Evolutionary conservation across 2,113 vertebrate genomes (phyloP).

Genomic region (Rhinoptilus africanus): DNA sequence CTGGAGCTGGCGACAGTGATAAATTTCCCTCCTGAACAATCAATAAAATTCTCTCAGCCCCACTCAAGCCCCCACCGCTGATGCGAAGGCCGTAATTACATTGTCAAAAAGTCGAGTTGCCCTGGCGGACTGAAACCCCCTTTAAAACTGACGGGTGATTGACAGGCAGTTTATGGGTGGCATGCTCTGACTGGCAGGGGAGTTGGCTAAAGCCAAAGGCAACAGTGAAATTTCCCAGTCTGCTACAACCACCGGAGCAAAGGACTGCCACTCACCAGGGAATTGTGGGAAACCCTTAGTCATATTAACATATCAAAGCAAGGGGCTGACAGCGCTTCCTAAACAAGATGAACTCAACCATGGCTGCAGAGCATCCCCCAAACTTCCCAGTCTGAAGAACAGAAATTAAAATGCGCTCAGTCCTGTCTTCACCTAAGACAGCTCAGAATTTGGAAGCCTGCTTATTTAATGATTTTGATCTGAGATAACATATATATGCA

Average conservation of each 20-base stretch:
- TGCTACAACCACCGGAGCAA: constrained; percentile 69
- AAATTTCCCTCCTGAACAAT: constrained; percentile 92
- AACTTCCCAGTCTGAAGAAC: neutral
- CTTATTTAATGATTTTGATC: constrained; percentile 77
- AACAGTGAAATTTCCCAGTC: constrained; percentile 73
- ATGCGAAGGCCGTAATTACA: constrained; percentile 91
- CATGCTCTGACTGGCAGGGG: constrained; percentile 81
- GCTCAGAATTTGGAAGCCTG: constrained; percentile 59
- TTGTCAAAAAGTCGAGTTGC: constrained; percentile 87
- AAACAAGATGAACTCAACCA: constrained; percentile 60
- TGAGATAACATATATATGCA: constrained; percentile 43
- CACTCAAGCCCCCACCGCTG: constrained; percentile 72
- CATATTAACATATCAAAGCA: constrained; percentile 79
- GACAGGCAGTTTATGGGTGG: constrained; percentile 76
- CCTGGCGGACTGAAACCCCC: constrained; percentile 67
- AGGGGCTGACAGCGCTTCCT: constrained; percentile 72
- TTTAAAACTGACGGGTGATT: constrained; percentile 78
- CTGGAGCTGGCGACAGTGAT: constrained; percentile 88
- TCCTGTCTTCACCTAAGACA: constrained; percentile 41
- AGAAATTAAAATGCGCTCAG: neutral
- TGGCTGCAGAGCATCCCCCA: constrained; percentile 38
- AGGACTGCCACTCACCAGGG: constrained; percentile 64
- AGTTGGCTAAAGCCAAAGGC: constrained; percentile 72
- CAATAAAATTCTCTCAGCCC: constrained; percentile 88
- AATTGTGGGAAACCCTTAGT: constrained; percentile 70